Evolutionary conservation across 2,888 invertebrate genomes (phyloP).

Genomic region (Pyrocoelia pectoralis): DNA sequence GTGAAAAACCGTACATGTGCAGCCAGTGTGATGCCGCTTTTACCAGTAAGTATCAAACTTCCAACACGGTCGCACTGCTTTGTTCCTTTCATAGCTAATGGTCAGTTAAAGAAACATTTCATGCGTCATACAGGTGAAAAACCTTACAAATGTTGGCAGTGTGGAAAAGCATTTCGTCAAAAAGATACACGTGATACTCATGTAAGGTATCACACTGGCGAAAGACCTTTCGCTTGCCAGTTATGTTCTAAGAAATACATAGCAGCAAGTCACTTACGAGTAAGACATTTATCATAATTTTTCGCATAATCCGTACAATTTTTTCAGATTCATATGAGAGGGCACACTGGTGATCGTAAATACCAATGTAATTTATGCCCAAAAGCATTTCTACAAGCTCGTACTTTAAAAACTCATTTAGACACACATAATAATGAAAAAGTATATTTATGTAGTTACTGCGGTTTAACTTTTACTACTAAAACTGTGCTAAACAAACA

Average conservation of each 20-base stretch:
- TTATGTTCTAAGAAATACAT: constrained; percentile 57
- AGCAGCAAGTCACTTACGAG: constrained; percentile 56
- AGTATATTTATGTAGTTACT: constrained; percentile 43
- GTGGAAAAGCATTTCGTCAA: constrained; percentile 56
- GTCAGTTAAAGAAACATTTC: constrained; percentile 56
- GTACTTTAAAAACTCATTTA: constrained; percentile 52
- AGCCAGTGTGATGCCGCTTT: constrained; percentile 52
- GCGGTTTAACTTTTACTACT: constrained; percentile 10
- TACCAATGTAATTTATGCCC: constrained; percentile 53
- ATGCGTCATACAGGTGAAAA: constrained; percentile 56
- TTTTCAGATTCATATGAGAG: constrained; percentile 53
- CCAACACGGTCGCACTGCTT: neutral
- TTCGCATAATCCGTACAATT: constrained; percentile 5
- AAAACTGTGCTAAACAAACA: constrained; percentile 37
- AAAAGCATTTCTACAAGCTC: constrained; percentile 52
- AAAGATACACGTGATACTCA: constrained; percentile 59
- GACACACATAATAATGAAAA: constrained; percentile 53
- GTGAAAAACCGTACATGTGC: constrained; percentile 55
- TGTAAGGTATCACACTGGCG: constrained; percentile 56
- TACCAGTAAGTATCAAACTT: constrained; percentile 50
- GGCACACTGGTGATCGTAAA: constrained; percentile 49
- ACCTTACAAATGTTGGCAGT: constrained; percentile 58
- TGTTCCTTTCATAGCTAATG: constrained; percentile 50
- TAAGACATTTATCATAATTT: constrained; percentile 33
- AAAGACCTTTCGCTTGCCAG: constrained; percentile 54